phyloP scores from a whole-genome alignment of 2,797 vertebrate species.

The Hyperoplus lanceolatus region DNA sequence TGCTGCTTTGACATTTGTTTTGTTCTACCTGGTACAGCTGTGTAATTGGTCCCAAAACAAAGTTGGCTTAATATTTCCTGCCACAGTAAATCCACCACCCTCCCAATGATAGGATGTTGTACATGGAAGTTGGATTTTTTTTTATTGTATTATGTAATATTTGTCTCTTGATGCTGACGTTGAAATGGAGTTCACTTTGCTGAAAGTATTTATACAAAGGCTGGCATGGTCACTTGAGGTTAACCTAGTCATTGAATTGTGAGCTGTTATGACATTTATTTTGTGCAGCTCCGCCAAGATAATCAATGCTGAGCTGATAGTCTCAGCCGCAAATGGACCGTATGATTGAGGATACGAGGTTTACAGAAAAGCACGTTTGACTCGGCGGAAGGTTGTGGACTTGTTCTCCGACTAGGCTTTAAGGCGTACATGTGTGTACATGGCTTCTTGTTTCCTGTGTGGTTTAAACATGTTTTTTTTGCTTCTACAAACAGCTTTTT shows the following conservation, averaged over 20 bases:
- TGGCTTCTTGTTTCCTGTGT: constrained; percentile 70
- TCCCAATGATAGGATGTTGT: neutral
- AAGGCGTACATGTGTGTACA: constrained; percentile 16
- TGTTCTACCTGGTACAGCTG: neutral
- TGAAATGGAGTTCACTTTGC: neutral
- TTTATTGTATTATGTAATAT: neutral
- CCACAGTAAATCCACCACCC: neutral
- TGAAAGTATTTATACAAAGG: neutral
- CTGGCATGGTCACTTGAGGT: neutral
- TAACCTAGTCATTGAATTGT: constrained; percentile 1
- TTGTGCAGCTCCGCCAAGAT: neutral
- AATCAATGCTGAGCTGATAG: neutral
- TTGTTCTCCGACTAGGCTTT: constrained; percentile 8
- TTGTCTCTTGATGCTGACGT: no score
- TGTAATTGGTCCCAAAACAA: neutral
- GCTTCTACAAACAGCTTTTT: constrained; percentile 33
- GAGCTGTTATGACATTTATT: neutral
- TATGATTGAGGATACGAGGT: neutral
- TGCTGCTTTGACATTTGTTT: neutral
- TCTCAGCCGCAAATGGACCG: neutral
- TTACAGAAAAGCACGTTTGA: neutral
- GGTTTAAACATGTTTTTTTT: constrained; percentile 51
- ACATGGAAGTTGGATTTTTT: neutral
- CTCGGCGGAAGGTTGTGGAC: neutral
- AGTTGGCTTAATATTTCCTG: neutral